These are phyloP conservation scores for Taenaris catops DNA, from an alignment of 2,888 invertebrate genomes.

Conservation along the genomic window DNA sequence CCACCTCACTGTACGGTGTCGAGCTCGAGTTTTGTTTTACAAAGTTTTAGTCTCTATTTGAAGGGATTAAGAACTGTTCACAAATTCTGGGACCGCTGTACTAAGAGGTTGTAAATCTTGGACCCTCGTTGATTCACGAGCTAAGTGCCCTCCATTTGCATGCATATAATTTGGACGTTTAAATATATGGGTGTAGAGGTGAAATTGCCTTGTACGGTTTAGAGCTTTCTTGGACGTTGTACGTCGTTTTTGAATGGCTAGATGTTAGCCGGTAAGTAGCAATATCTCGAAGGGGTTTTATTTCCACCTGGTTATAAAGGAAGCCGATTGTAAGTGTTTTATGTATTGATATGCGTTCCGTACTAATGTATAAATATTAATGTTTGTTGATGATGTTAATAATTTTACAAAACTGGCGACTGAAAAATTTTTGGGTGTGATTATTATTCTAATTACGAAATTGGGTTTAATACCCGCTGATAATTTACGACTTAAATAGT, in stretches of 20 bases:
- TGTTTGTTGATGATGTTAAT: not conserved
- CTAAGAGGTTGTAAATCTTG: slow-evolving; percentile 18
- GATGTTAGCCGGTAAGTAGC: slow-evolving; percentile 16
- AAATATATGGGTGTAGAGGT: not conserved
- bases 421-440: too few species aligned
- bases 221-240: not conserved
- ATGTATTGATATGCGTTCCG: not conserved
- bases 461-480: too few species aligned
- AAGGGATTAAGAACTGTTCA: slow-evolving; percentile 5
- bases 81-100: slow-evolving; percentile 1
- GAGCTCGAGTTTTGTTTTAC: not conserved
- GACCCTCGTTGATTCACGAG: slow-evolving; percentile 16
- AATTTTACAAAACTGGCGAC: too few species aligned
- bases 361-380: not conserved
- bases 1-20: slow-evolving; percentile 1
- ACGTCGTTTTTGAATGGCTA: slow-evolving; percentile 4
- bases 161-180: slow-evolving; percentile 1
- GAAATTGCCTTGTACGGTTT: not conserved
- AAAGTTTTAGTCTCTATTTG: slow-evolving; percentile 7
- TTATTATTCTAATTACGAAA: too few species aligned
- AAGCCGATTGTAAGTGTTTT: slow-evolving; percentile 4
- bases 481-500: too few species aligned
- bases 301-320: slow-evolving; percentile 17
- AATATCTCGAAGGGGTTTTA: slow-evolving; percentile 14
- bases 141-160: not conserved